A percentile compares a stretch with the other conserved stretches of the same genome.
phyloP scores from a whole-genome alignment of 2,888 invertebrate species.

The Phyllotreta cruciferae region DNA sequence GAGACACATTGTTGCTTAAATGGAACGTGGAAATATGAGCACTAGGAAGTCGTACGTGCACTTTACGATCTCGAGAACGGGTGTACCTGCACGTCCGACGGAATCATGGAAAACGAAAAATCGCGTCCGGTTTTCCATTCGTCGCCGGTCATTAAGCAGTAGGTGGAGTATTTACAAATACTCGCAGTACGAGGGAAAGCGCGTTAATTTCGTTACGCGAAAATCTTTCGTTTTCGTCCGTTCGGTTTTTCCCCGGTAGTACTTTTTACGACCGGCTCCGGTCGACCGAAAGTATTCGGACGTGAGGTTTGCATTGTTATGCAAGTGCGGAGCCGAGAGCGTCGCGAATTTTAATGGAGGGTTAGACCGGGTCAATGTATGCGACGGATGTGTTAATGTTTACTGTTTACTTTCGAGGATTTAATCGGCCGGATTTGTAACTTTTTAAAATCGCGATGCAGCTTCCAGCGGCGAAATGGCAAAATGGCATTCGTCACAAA shows the following conservation, averaged over 20 bases:
- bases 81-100: conserved; percentile 23
- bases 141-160: conserved; percentile 12
- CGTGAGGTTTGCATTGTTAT: conserved; percentile 22
- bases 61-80: conserved; percentile 27
- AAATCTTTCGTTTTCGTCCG: neutral
- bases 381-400: conserved; percentile 18
- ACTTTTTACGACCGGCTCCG: conserved; percentile 6
- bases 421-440: too few relatives aligned
- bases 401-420: conserved; percentile 6
- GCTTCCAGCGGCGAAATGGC: too few relatives aligned
- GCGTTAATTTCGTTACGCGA: neutral
- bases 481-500: neutral
- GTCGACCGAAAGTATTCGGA: conserved; percentile 10
- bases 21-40: conserved; percentile 25
- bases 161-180: neutral
- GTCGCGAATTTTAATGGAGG: conserved; percentile 18
- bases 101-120: conserved; percentile 18
- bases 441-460: too few relatives aligned
- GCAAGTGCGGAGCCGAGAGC: conserved; percentile 17
- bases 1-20: conserved; percentile 29
- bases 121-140: conserved; percentile 17
- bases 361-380: conserved; percentile 18
- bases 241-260: conserved; percentile 2
- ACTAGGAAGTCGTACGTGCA: conserved; percentile 27
- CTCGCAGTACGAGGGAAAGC: conserved; percentile 3